Conservation (phyloP, 2,888 invertebrate genomes). For the Lasioglossum marginatum region DNA sequence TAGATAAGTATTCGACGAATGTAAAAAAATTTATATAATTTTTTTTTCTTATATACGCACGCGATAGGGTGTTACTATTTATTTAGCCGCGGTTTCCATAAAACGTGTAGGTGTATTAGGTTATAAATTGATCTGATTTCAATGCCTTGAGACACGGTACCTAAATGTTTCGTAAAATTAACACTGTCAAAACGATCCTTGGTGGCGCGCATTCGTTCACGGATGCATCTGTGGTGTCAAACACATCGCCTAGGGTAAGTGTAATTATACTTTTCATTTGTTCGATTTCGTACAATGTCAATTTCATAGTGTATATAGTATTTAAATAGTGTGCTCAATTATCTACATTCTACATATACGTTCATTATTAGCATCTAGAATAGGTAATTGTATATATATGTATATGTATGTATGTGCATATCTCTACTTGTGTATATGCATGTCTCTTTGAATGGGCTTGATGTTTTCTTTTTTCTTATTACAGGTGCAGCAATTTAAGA, state of each 20-base stretch:
- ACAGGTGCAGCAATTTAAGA: constrained; percentile 78
- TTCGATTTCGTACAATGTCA: not conserved
- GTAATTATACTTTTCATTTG: not conserved
- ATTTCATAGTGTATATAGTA: not conserved
- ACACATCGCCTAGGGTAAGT: constrained; percentile 56
- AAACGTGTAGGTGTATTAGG: not conserved
- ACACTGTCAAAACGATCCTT: constrained; percentile 32
- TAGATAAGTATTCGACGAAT: not conserved
- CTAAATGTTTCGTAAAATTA: constrained; percentile 68
- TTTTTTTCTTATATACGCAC: not conserved
- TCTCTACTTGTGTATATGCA: not conserved
- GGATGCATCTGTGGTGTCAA: constrained; percentile 38
- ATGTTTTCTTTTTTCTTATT: constrained; percentile 40
- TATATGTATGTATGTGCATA: not conserved
- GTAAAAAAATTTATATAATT: constrained; percentile 4
- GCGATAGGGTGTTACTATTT: not conserved
- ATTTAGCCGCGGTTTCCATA: not conserved
- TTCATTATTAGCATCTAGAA: not conserved
- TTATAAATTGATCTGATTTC: constrained; percentile 1
- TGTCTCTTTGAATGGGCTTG: not conserved
- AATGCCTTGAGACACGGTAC: not conserved
- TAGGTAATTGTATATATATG: no score
- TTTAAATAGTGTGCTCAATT: no score
- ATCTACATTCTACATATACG: no score
- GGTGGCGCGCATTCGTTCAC: constrained; percentile 53